phyloP scores from a whole-genome alignment of 2,113 vertebrate genomes.

The Eclectus roratus region DNA sequence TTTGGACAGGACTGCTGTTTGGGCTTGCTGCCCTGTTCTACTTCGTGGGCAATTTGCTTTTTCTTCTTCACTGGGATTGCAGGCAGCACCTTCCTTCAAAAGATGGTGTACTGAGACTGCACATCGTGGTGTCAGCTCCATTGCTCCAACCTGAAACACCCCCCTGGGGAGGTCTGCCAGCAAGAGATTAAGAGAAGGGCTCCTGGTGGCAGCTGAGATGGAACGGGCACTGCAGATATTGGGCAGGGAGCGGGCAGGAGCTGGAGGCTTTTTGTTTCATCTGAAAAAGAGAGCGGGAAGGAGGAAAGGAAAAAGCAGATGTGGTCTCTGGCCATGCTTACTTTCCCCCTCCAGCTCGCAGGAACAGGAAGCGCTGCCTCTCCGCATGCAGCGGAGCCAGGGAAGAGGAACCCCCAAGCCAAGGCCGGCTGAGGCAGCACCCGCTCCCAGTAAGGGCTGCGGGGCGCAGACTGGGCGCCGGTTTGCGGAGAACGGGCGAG shows the following conservation, averaged over 20 bases:
- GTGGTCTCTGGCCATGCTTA: accelerated
- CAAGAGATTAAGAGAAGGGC: not conserved
- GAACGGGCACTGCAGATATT: not conserved
- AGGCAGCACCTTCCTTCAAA: not conserved
- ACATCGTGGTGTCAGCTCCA: accelerated
- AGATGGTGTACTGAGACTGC: not conserved
- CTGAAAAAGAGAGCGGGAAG: not conserved
- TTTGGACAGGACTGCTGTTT: not conserved
- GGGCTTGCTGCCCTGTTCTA: not conserved
- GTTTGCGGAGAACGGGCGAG: accelerated
- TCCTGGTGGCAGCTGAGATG: not conserved
- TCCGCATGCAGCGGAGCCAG: not conserved
- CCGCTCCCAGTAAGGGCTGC: not conserved
- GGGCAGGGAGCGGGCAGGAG: not conserved
- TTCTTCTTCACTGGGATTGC: not conserved
- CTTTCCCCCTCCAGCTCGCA: not conserved
- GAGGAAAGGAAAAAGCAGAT: not conserved
- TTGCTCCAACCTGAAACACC: not conserved
- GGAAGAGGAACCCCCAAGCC: not conserved
- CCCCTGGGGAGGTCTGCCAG: not conserved
- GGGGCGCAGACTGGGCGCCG: accelerated
- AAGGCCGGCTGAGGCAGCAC: not conserved
- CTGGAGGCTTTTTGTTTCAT: not conserved
- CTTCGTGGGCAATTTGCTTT: not conserved
- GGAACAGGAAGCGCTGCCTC: not conserved